phyloP scores from a whole-genome alignment of 1,140 invertebrate species.

The Ceratina australensis region DNA sequence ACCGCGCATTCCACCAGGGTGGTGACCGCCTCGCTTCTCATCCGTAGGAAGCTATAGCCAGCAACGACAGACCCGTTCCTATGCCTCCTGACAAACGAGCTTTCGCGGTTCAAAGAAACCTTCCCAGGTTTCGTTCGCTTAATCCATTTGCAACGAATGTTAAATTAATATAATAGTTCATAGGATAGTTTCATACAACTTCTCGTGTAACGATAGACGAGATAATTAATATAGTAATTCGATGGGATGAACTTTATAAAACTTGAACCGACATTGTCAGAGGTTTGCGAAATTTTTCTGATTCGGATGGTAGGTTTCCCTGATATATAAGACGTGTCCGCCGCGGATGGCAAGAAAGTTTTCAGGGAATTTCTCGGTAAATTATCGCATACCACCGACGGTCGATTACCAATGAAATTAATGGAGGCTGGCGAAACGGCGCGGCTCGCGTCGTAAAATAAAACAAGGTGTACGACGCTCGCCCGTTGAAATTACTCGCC shows the following conservation, averaged over 20 bases:
- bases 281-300: too few species aligned
- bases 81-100: too few species aligned
- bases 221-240: too few species aligned
- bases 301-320: background rate
- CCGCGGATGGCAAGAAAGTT: background rate
- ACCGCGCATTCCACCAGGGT: conserved; percentile 72
- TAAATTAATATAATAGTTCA: too few species aligned
- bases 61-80: background rate
- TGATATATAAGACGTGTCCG: background rate
- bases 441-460: conserved; percentile 8
- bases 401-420: conserved; percentile 20
- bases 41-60: conserved; percentile 49
- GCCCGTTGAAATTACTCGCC: conserved; percentile 14
- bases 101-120: too few species aligned
- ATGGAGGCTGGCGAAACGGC: background rate
- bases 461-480: background rate
- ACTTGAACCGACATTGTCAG: too few species aligned
- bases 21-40: conserved; percentile 68
- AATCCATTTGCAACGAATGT: too few species aligned
- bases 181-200: too few species aligned
- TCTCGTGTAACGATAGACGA: too few species aligned
- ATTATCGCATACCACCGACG: conserved; percentile 11
- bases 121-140: too few species aligned
- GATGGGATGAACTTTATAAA: too few species aligned
- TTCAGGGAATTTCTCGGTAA: conserved; percentile 7